These are phyloP conservation scores for Muschampia plurimacula DNA, from an alignment of 2,888 invertebrate genomes.

Conservation along the genomic window DNA sequence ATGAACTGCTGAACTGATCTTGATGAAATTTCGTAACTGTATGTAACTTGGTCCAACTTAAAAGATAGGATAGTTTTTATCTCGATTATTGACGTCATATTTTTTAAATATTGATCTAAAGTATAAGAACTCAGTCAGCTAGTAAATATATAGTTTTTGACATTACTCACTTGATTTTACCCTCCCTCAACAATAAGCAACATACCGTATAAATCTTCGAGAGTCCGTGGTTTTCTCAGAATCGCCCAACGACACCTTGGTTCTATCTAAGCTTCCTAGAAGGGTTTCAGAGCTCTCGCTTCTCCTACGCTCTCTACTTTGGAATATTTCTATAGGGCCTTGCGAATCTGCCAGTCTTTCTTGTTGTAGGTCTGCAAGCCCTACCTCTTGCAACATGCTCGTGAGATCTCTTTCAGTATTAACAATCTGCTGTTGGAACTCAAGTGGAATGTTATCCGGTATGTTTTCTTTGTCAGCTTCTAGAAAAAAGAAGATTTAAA, in stretches of 20 bases:
- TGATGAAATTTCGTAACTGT: too few species aligned
- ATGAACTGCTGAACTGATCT: too few species aligned
- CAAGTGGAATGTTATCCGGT: slow-evolving; percentile 50
- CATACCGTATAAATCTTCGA: slow-evolving; percentile 65
- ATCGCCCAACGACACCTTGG: slow-evolving; percentile 75
- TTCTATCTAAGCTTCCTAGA: slow-evolving; percentile 73
- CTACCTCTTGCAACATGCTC: slow-evolving; percentile 61
- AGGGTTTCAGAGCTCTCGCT: slow-evolving; percentile 67
- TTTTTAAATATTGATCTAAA: too few species aligned
- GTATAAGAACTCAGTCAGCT: too few species aligned
- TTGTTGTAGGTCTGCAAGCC: slow-evolving; percentile 57
- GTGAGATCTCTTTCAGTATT: slow-evolving; percentile 49
- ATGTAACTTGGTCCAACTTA: too few species aligned
- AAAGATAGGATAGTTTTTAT: too few species aligned
- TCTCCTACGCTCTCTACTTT: slow-evolving; percentile 30
- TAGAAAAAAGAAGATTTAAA: slow-evolving; percentile 34
- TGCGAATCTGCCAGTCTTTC: neutral
- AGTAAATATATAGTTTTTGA: too few species aligned
- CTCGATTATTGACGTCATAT: too few species aligned
- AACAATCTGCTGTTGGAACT: slow-evolving; percentile 11
- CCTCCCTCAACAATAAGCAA: too few species aligned
- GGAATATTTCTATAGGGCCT: slow-evolving; percentile 6
- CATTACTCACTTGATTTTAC: too few species aligned
- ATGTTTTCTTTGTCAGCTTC: slow-evolving; percentile 67
- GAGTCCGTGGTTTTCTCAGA: slow-evolving; percentile 70